Conservation (phyloP, 2,888 invertebrate genomes). For the Melinopterus prodromus region DNA sequence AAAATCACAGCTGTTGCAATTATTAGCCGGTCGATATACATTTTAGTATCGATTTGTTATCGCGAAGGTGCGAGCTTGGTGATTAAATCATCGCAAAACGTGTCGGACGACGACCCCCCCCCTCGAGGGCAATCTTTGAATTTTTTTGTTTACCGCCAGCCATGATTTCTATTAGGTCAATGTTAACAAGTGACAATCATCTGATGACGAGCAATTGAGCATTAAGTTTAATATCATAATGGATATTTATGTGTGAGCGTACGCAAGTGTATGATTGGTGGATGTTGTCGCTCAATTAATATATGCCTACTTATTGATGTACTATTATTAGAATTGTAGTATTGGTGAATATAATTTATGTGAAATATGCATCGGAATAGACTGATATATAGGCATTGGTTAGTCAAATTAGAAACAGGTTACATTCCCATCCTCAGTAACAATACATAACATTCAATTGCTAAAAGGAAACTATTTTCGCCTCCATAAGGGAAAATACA, state of each 20-base stretch:
- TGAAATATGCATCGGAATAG: neutral
- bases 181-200: slow-evolving; percentile 36
- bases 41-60: neutral
- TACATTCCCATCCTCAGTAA: no score
- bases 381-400: no score
- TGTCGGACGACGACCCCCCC: neutral
- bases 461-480: no score
- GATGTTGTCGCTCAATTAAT: slow-evolving; percentile 11
- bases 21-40: neutral
- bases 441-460: no score
- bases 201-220: slow-evolving; percentile 9
- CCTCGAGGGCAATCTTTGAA: slow-evolving; percentile 15
- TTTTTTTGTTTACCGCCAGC: slow-evolving; percentile 32
- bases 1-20: slow-evolving; percentile 13
- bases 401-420: no score
- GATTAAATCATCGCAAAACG: neutral
- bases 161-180: slow-evolving; percentile 40
- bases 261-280: slow-evolving; percentile 15
- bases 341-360: neutral
- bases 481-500: no score
- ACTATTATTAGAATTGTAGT: slow-evolving; percentile 4
- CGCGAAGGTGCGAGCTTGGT: slow-evolving; percentile 4
- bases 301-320: neutral
- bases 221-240: slow-evolving; percentile 25
- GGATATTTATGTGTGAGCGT: slow-evolving; percentile 12